These are phyloP conservation scores for Meloidogyne chitwoodi DNA, from an alignment of 1,140 invertebrate species.

Conservation along the genomic window DNA sequence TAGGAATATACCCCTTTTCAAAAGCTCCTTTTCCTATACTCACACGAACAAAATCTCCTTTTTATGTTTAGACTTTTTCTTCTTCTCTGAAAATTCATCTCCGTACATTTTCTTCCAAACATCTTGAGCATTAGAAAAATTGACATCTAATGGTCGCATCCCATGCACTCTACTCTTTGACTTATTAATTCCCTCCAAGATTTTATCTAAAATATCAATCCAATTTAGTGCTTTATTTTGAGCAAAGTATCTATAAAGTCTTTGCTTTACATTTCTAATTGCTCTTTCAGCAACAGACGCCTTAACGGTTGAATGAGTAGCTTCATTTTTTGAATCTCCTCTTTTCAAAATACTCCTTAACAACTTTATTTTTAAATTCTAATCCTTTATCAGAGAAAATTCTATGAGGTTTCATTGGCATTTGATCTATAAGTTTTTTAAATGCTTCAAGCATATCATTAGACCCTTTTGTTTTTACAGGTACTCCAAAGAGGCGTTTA, in stretches of 20 bases:
- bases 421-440: neutral
- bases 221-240: slow-evolving; percentile 2
- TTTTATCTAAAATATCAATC: slow-evolving; percentile 10
- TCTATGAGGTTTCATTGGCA: neutral
- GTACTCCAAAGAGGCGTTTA: slow-evolving; percentile 1
- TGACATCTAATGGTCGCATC: slow-evolving; percentile 11
- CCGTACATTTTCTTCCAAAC: too few relatives aligned
- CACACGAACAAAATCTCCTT: neutral
- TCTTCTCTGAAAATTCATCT: neutral
- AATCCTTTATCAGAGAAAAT: too few relatives aligned
- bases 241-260: neutral
- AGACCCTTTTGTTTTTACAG: too few relatives aligned
- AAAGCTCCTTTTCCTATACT: too few relatives aligned
- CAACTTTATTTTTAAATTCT: too few relatives aligned
- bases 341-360: too few relatives aligned
- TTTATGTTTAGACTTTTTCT: neutral
- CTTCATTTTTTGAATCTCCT: too few relatives aligned
- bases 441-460: slow-evolving; percentile 9
- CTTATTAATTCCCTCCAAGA: neutral
- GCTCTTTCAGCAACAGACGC: slow-evolving; percentile 7
- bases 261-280: neutral
- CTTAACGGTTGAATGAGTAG: neutral
- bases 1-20: slow-evolving; percentile 8
- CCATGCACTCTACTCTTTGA: slow-evolving; percentile 3
- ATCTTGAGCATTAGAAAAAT: neutral